Evolutionary conservation across 2,797 vertebrate genomes (phyloP), one percentile per base, ranked within the genome.

Genomic region (Australoheros facetus): DNA sequence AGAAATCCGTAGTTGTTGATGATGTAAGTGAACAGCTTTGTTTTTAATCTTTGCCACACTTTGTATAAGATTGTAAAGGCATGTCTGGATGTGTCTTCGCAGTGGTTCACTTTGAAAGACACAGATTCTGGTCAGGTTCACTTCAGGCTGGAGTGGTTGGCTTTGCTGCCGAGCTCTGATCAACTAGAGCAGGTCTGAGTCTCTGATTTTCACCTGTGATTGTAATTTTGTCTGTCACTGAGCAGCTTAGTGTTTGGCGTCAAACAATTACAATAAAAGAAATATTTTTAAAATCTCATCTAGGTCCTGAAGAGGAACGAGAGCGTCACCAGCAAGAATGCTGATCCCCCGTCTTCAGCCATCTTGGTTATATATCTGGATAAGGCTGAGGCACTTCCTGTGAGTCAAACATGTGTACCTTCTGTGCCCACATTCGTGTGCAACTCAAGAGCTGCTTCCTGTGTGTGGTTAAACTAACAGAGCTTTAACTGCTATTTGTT

Each of bases 331-430:
- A 94, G 94, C 76, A 96, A 96, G 79, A 95, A 94, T 0, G 87
- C 93, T 0, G 94, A 96, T 12, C 95, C 96, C 0, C 97, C 97
- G 0, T 98, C 98, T 1, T 94, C 97, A 1, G 97, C 97, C 89
- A 97, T 98, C 86, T 94, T 99, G 84, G 95, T 96, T 4, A 87
- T 98, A 8, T 98, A 98, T 93, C 92, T 99, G 91, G 98, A 99
- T 85, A 96, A 96, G 64, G 98, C 97, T n/a, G 97, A 98, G 89
- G 97, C 96, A 2, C 97, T 99, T 88, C 98, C 97, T n/a, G 98
- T 98, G 94, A 97, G 98, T 97, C 87, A 85, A 28, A 73, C 26
- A 73, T 59, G 32, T 84, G 78, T 81, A 13, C 30, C 28, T 8
- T 64, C 32, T 51, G n/a, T 62, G 71, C 84, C 76, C 26, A 28